phyloP scores from a whole-genome alignment of 2,113 vertebrate genomes.

The Hippocampus zosterae region DNA sequence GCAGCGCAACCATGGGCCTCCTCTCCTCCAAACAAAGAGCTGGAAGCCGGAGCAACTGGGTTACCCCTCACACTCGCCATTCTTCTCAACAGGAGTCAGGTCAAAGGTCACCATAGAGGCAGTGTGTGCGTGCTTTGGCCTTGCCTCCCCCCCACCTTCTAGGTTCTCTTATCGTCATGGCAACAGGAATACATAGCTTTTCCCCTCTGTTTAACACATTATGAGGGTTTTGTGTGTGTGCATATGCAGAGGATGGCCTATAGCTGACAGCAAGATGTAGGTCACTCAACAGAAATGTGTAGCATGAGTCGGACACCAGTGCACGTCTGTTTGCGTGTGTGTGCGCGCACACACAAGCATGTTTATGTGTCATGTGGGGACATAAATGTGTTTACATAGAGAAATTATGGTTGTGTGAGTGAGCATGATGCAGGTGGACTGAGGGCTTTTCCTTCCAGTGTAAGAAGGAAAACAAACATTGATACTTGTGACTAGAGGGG shows the following conservation, averaged over 20 bases:
- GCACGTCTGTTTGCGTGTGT: conserved; percentile 13
- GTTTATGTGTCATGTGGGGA: conserved; percentile 7
- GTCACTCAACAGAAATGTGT: conserved; percentile 46
- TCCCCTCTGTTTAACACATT: conserved; percentile 50
- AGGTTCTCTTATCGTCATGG: conserved; percentile 53
- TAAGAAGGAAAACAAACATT: neutral
- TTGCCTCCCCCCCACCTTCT: conserved; percentile 16
- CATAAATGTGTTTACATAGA: neutral
- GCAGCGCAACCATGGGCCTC: conserved; percentile 57
- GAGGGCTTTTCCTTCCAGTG: neutral
- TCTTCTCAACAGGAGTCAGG: conserved; percentile 42
- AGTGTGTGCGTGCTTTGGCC: conserved; percentile 17
- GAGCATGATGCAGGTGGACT: neutral
- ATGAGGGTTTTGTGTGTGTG: conserved; percentile 18
- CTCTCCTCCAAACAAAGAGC: conserved; percentile 61
- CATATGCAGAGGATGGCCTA: conserved; percentile 15
- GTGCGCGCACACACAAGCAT: neutral
- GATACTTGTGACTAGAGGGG: conserved; percentile 33
- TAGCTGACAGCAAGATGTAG: conserved; percentile 52
- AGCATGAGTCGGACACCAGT: conserved; percentile 9
- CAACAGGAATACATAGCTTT: conserved; percentile 47
- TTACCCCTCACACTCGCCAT: conserved; percentile 32
- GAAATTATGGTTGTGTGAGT: conserved; percentile 5
- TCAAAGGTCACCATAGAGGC: conserved; percentile 44
- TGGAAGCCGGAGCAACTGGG: conserved; percentile 54